phyloP scores from a whole-genome alignment of 2,888 invertebrate species.

The Synergus umbraculus region DNA sequence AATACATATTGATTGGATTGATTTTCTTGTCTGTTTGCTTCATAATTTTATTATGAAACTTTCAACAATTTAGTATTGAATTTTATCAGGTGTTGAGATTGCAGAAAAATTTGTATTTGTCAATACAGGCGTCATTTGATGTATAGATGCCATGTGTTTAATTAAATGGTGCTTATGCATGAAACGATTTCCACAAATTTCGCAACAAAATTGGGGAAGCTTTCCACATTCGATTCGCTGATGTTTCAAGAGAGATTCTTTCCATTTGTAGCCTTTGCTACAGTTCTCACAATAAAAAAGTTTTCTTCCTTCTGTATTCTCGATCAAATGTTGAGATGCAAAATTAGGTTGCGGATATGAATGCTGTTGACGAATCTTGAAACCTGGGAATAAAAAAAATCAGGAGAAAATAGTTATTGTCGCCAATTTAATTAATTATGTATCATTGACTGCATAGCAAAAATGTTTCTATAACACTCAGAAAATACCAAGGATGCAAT shows the following conservation, averaged over 20 bases:
- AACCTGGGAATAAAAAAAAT: conserved; percentile 11
- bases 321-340: neutral
- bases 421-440: neutral
- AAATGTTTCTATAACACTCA: neutral
- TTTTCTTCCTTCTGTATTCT: conserved; percentile 46
- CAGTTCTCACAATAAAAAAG: conserved; percentile 67
- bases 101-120: neutral
- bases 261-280: conserved; percentile 71
- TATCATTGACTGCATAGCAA: neutral
- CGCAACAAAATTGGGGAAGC: conserved; percentile 71
- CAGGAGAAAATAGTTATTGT: neutral
- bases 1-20: neutral
- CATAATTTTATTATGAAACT: neutral
- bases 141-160: conserved; percentile 65
- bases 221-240: conserved; percentile 71
- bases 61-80: conserved; percentile 6
- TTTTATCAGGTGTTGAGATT: neutral
- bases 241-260: conserved; percentile 70
- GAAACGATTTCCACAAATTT: conserved; percentile 73
- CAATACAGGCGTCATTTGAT: conserved; percentile 50
- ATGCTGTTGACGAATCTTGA: conserved; percentile 9
- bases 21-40: neutral
- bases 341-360: neutral
- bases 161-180: conserved; percentile 78
- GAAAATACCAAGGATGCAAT: neutral